phyloP scores from a whole-genome alignment of 1,140 invertebrate species.

The Aricia agestis region DNA sequence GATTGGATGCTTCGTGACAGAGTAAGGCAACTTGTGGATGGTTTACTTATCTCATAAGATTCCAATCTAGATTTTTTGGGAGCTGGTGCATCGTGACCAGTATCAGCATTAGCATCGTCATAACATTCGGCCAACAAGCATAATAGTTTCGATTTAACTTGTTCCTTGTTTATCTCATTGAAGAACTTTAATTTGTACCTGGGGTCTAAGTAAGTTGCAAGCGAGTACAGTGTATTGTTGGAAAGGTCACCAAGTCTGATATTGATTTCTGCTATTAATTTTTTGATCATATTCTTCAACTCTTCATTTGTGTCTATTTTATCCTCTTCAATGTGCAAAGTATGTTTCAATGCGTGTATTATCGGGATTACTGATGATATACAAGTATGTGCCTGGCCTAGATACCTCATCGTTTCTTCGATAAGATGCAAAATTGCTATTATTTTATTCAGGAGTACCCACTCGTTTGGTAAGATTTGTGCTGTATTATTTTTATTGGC shows the following conservation, averaged over 20 bases:
- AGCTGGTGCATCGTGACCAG: background rate
- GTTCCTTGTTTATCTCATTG: constrained; percentile 26
- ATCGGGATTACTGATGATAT: constrained; percentile 11
- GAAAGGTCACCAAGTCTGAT: constrained; percentile 29
- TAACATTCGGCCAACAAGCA: background rate
- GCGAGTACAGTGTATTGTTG: constrained; percentile 27
- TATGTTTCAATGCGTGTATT: background rate
- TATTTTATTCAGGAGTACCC: background rate
- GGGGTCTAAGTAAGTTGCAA: constrained; percentile 34
- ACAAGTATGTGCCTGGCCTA: background rate
- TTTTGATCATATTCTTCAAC: constrained; percentile 31
- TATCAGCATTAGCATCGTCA: background rate
- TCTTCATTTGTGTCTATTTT: constrained; percentile 3
- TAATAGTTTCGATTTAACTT: constrained; percentile 22
- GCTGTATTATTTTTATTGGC: constrained; percentile 28
- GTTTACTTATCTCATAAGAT: background rate
- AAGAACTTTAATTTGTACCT: constrained; percentile 32
- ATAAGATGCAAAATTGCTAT: background rate
- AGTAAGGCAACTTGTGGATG: background rate
- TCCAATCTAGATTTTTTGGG: background rate
- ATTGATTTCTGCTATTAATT: constrained; percentile 31
- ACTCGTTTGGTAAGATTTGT: background rate
- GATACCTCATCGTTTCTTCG: constrained; percentile 7
- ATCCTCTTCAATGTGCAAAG: background rate
- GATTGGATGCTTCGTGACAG: background rate